Base-by-base conservation (phyloP, 2,113 vertebrate genomes). In the Pluvialis apricaria region DNA sequence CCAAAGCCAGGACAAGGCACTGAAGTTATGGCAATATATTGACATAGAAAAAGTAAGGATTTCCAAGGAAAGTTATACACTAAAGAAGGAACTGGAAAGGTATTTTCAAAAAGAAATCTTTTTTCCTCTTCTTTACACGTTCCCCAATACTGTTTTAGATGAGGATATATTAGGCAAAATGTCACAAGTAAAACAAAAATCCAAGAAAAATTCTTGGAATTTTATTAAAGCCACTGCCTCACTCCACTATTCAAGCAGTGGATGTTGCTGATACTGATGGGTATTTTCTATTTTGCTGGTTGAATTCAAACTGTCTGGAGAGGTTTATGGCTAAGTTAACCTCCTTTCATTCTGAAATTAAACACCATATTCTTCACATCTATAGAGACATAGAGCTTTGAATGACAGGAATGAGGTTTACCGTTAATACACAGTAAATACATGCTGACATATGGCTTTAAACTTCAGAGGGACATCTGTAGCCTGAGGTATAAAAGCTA, bases 311-410 rank as follows among this genome's bases (percentile, higher is more conserved):
- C 4, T 62, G 11, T 64, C 18, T 47, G n/a, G 29, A 80, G 58
- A 58, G 5, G 3, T 55, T 71, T 51, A 51, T 24, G 1, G 22
- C 45, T 60, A 77, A 38, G 6, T 51, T 80, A 73, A 32, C 11
- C 29, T 70, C 3, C 54, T 95, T 88, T 81, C 14, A 54, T 77
- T 90, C 45, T 83, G 82, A 88, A 94, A 83, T 83, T 40, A 72
- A 25, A 20, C 8, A 49, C 2, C 4, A 7, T 45, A 29, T 66
- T 80, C 36, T 92, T 86, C 15, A 82, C 12, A 17, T 62, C 40
- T 87, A 25, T 22, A 32, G 34, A 65, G 16, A 60, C 11, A 8
- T 34, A 47, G 34, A 55, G 3, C 15, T 76, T 58, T 92, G 54
- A 73, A 80, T 73, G 45, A 61, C 13, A 85, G 7, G 31, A 91